Evolutionary conservation across 2,113 vertebrate genomes (phyloP).

Genomic region (Gnathonemus echidnorhynchus): DNA sequence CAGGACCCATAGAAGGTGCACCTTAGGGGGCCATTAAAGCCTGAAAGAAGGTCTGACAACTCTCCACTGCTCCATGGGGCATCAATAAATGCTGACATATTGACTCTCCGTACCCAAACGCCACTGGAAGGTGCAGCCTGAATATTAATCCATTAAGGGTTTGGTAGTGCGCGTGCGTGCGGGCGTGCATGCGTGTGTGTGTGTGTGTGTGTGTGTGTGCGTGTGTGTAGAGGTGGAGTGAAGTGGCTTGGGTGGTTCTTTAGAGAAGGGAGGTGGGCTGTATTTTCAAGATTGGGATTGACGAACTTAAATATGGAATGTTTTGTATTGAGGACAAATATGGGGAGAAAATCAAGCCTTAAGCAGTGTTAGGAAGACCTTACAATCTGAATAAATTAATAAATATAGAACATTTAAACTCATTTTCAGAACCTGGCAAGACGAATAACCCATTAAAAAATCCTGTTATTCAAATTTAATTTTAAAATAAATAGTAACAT

Average conservation of each 20-base stretch:
- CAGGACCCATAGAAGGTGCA: slow-evolving; percentile 59
- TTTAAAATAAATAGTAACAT: not conserved
- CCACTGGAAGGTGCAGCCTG: slow-evolving; percentile 64
- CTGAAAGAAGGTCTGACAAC: slow-evolving; percentile 70
- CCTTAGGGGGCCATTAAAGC: slow-evolving; percentile 68
- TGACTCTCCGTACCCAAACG: slow-evolving; percentile 64
- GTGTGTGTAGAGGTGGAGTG: slow-evolving; percentile 59
- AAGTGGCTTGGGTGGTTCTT: slow-evolving; percentile 40
- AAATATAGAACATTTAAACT: not conserved
- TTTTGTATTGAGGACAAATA: not conserved
- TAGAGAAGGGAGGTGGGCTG: not conserved
- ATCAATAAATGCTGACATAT: slow-evolving; percentile 75
- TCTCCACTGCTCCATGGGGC: slow-evolving; percentile 61
- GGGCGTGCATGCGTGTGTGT: not conserved
- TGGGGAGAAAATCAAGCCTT: not conserved
- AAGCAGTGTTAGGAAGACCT: not conserved
- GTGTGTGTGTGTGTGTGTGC: slow-evolving; percentile 12
- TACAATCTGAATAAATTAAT: not conserved
- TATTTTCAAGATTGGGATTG: not conserved
- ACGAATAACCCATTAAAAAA: not conserved
- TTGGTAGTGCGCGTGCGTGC: slow-evolving; percentile 22
- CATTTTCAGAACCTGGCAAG: not conserved
- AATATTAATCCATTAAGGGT: slow-evolving; percentile 70
- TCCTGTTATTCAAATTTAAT: not conserved
- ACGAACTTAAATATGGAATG: not conserved